Base-by-base conservation (phyloP, 2,113 vertebrate genomes). In the Carassius gibelio region DNA sequence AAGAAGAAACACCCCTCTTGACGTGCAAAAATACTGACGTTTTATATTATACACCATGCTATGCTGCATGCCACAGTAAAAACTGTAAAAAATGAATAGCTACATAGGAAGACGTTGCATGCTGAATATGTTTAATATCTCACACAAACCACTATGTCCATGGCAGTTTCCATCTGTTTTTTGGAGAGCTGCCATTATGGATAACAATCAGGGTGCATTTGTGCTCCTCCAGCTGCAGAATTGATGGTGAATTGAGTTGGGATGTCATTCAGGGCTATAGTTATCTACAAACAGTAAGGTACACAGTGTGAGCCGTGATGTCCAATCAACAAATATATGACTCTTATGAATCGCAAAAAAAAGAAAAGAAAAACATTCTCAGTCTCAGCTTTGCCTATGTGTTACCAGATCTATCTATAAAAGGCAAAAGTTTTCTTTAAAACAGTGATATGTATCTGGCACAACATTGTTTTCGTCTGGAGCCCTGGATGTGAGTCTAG, bases 121-220 rank as follows among this genome's bases (percentile, higher is more conserved):
- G 57, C 17, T 23, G 23, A 79, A 42, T 79, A 42, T 79, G 21
- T 61, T 38, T 79, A 38, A 64, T 77, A 38, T 71, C 38, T 62
- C 13, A 10, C 55, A 36, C 21, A n/a, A 71, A 61, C 52, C 34
- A 80, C 26, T 9, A 14, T 68, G n/a, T 62, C 17, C 17, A 52
- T 72, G 19, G 69, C 55, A n/a, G 66, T 64, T 85, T 80, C 84
- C 68, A 57, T 88, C 61, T 75, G 55, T 36, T 74, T 81, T 81
- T 26, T 30, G 30, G 48, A 52, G 26, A 76, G 38, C 36, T 84
- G 83, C 45, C 77, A 19, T 87, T 69, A 55, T 88, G 64, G 69
- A 36, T 82, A 80, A 42, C 79, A 59, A 45, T 52, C 42, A 77
- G 81, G 77, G 74, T 62, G 59, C 55, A 68, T 68, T 52, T 52